Evolutionary conservation across 1,140 invertebrate genomes (phyloP), one percentile per base, ranked within the genome.

Genomic region (Leptonema lineaticorne): DNA sequence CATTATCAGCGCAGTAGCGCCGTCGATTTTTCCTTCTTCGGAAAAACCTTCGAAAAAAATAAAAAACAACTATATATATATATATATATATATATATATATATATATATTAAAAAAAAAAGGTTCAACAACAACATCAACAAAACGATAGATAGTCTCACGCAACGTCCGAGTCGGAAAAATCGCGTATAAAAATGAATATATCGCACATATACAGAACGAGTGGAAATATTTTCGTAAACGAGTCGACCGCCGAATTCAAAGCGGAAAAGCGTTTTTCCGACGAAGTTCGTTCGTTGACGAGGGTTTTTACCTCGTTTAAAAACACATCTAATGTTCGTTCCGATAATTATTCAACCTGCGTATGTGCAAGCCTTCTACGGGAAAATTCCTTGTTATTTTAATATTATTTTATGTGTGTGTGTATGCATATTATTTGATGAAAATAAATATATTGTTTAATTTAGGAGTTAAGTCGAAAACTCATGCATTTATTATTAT

Each of bases 321-420:
- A 53, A 53, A 53, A 53, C 50, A 53, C 50, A 53, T 53, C 50
- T 53, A 53, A 20, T 24, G 50, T 24, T 53, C 50, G 27, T n/a
- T 53, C 50, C 27, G 50, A 53, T 53, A 53, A 53, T 53, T 53
- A 53, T 53, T 53, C 50, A 22, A n/a, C 50, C 50, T 20, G 22
- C 24, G 27, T 53, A 24, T 53, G 50, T 24, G 18, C 50, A 48
- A 48, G 22, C 46, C 8, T 5, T 48, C 41, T 4, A 9, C 4
- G 6, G 16, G 7, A 46, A 16, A 4, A 16, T 4, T 46, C 16
- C 16, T 16, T 16, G 6, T 16, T 46, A 46, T 9, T 9, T 4
- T 9, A 20, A 22, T 50, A 5, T 20, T 24, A 45, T 14, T n/a
- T 45, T 45, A 45, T 45, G 16, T 45, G 16, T 33, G 29, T 33